Conservation (phyloP, 2,888 invertebrate species). For the Eledona agricola region DNA sequence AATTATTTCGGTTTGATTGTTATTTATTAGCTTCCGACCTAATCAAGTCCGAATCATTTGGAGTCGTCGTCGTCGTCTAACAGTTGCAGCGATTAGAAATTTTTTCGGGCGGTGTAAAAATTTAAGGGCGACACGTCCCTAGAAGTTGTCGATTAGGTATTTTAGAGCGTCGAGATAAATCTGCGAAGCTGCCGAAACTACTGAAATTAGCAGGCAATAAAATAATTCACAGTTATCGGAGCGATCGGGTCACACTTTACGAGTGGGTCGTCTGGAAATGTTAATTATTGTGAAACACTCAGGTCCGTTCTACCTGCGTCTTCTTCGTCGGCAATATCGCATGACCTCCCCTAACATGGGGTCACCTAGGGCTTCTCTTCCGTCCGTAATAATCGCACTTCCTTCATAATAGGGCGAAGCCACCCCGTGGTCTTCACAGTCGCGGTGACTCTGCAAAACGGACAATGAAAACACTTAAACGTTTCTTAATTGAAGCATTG, state of each 20-base stretch:
- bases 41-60: too few species aligned
- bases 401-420: too few species aligned
- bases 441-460: slow-evolving; percentile 32
- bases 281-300: slow-evolving; percentile 27
- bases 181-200: too few species aligned
- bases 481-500: slow-evolving; percentile 37
- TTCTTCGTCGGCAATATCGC: too few species aligned
- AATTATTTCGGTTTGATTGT: slow-evolving; percentile 48
- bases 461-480: slow-evolving; percentile 34
- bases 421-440: too few species aligned
- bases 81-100: too few species aligned
- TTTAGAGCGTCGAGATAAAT: slow-evolving; percentile 8
- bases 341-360: slow-evolving; percentile 2
- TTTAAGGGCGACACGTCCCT: too few species aligned
- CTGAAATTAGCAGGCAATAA: slow-evolving; percentile 19
- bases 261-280: slow-evolving; percentile 21
- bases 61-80: too few species aligned
- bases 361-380: slow-evolving; percentile 24
- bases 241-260: slow-evolving; percentile 26
- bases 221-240: slow-evolving; percentile 40
- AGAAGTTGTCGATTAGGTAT: too few species aligned
- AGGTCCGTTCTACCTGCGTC: slow-evolving; percentile 30
- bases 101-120: too few species aligned
- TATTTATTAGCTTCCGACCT: slow-evolving; percentile 39
- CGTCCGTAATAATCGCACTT: slow-evolving; percentile 19